Evolutionary conservation across 2,113 vertebrate genomes (phyloP), one percentile per base, ranked within the genome.

Genomic region (Oxygymnocypris stewartii): DNA sequence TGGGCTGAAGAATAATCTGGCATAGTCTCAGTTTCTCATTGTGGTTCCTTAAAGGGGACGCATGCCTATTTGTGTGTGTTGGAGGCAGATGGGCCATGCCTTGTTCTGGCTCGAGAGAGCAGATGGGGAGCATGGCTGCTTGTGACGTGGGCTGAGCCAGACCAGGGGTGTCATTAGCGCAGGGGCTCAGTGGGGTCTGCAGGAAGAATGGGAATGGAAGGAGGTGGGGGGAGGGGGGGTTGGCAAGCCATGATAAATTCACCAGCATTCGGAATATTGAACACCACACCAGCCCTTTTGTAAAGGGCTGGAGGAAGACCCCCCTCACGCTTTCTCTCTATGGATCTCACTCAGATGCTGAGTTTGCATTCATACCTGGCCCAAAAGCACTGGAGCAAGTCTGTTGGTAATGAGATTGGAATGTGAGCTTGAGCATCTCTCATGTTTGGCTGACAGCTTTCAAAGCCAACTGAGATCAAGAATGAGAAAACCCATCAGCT

Each of bases 81-180:
- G 28, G 40, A 51, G 31, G 31, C 87, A 88, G 87, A 88, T 86
- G 85, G 80, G 84, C 23, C n/a, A 31, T 84, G 73, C 25, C 18
- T 42, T 49, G 37, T 74, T 75, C n/a, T 80, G 69, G 84, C 84
- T 57, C 63, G 11, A 44, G 42, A 28, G 79, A 86, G 74, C 87
- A 88, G 84, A 88, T 88, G 87, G 84, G 79, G 63, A 61, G 42
- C 87, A 86, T 14, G 74, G 51, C 31, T 71, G 75, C 40, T 35
- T 71, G 47, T 59, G 87, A 88, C 61, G 69, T 74, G 67, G 63
- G 51, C 23, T 25, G 77, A 59, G 25, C 10, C 59, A 67, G 25
- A 85, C 40, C 25, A 6, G 59, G n/a, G 59, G 75, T 65, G 74
- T 51, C n/a, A 65, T 67, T 79, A 65, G 61, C 44, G 23, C 8